These are phyloP conservation scores for Sebastes hubbsi DNA, from an alignment of 2,797 vertebrate genomes.

Conservation along the genomic window DNA sequence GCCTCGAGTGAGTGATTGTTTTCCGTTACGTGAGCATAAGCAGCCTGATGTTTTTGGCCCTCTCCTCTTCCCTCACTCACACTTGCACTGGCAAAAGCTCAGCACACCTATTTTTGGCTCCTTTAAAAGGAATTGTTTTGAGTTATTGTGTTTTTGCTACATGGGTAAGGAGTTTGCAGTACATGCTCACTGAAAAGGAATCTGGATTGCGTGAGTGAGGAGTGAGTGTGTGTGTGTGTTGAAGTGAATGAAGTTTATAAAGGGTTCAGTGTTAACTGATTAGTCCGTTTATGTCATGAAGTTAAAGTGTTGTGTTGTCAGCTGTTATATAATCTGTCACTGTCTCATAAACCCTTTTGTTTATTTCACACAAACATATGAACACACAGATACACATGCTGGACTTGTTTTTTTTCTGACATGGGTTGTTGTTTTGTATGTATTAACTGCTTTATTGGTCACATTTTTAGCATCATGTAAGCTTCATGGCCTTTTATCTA, in stretches of 20 bases:
- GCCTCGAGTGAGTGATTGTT: conserved; percentile 71
- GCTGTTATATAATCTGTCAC: not conserved
- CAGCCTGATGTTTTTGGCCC: conserved; percentile 66
- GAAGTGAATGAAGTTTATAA: not conserved
- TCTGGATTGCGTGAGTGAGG: conserved; percentile 31
- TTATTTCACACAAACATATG: not conserved
- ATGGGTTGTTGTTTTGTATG: not conserved
- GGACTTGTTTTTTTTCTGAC: not conserved
- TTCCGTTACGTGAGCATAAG: conserved; percentile 64
- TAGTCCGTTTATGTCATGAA: not conserved
- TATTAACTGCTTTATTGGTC: not conserved
- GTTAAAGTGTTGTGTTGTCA: not conserved
- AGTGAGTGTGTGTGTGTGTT: not conserved
- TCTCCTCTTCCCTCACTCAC: conserved; percentile 40
- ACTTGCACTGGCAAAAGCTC: conserved; percentile 44
- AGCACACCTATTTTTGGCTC: conserved; percentile 60
- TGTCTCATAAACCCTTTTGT: not conserved
- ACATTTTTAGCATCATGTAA: not conserved
- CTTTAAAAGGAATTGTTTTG: conserved; percentile 46
- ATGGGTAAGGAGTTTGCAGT: conserved; percentile 4
- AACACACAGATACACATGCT: not conserved
- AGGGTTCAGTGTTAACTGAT: not conserved
- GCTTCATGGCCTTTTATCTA: not conserved
- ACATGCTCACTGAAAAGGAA: conserved; percentile 44
- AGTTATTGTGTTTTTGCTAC: conserved; percentile 50